A percentile compares a stretch with the other conserved stretches of the same genome.
Conservation (phyloP, 2,113 vertebrate species). For the Sturnus vulgaris region DNA sequence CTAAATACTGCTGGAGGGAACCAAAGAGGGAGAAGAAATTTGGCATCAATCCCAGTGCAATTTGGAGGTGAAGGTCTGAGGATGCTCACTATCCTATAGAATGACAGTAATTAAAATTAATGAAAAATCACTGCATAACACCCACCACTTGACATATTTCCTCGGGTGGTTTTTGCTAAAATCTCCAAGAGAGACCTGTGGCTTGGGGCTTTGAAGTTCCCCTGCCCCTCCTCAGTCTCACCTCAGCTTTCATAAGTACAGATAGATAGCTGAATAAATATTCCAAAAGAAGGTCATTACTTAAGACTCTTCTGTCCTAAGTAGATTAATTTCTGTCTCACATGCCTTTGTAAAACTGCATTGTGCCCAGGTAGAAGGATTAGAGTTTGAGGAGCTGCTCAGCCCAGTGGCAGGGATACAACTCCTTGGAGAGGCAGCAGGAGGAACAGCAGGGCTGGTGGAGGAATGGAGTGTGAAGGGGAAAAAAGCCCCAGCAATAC, state of each 20-base stretch:
- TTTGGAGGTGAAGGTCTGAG: slow-evolving; percentile 55
- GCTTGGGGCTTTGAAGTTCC: slow-evolving; percentile 45
- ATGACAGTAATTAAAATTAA: slow-evolving; percentile 73
- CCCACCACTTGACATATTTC: slow-evolving; percentile 51
- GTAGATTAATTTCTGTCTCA: not conserved
- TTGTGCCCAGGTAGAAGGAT: not conserved
- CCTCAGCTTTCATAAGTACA: not conserved
- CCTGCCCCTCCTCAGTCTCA: slow-evolving; percentile 14
- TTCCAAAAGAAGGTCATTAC: not conserved
- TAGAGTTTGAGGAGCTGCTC: not conserved
- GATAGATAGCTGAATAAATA: not conserved
- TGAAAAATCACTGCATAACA: slow-evolving; percentile 64
- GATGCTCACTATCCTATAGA: slow-evolving; percentile 64
- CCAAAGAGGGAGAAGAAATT: slow-evolving; percentile 36
- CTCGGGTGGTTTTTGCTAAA: slow-evolving; percentile 42
- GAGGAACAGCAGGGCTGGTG: not conserved
- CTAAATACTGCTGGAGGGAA: slow-evolving; percentile 66
- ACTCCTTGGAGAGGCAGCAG: not conserved
- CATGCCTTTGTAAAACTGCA: not conserved
- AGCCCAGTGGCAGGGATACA: not conserved
- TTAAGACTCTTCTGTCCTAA: not conserved
- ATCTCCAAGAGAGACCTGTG: not conserved
- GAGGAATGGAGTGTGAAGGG: not conserved
- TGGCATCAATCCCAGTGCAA: slow-evolving; percentile 64
- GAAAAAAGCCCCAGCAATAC: not conserved